Base-by-base conservation (phyloP, 2,113 vertebrate species). In the Gobius niger region DNA sequence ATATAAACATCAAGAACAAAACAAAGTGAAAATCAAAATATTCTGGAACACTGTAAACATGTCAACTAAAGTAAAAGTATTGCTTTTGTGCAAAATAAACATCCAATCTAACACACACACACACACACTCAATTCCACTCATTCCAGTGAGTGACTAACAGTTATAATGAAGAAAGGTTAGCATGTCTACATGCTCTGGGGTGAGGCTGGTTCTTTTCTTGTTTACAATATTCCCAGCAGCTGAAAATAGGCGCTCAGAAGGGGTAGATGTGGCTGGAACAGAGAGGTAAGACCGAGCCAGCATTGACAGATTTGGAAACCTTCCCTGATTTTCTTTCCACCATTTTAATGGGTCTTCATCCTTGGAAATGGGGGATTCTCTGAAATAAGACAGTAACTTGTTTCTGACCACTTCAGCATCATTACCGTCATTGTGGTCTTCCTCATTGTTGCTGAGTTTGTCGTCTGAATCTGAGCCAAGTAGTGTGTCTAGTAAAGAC, bases 191-290 rank as follows among this genome's bases (percentile, higher is more conserved):
- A 68, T 80, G 64, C 1, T 68, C 69, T 47, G 9, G 41, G 57
- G 50, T 47, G 9, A 19, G 57, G 50, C 77, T 75, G 53, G 72
- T 62, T 75, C 72, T 75, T 47, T 67, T 66, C 34, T 66, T 40
- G 15, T 54, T 73, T 11, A 51, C 47, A 16, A 78, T 62, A 5
- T 76, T 76, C 19, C 72, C 66, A 18, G 63, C 68, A 63, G 78
- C 57, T n/a, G 70, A 81, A 67, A 81, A 73, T 8, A 84, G 67
- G 0, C 42, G 2, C 44, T 77, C 68, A 15, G 76, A 47, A 34
- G 67, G 77, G 47, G 62, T 81, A 46, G 66, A 79, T 10, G 70
- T 77, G 51, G 73, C 70, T 57, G 76, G 52, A 47, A 78, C 72
- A 62, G 53, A 73, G 12, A 78, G 72, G 72, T 64, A 60, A 63